These are phyloP conservation scores for Troides aeacus DNA, from an alignment of 2,888 invertebrate species.

Conservation along the genomic window DNA sequence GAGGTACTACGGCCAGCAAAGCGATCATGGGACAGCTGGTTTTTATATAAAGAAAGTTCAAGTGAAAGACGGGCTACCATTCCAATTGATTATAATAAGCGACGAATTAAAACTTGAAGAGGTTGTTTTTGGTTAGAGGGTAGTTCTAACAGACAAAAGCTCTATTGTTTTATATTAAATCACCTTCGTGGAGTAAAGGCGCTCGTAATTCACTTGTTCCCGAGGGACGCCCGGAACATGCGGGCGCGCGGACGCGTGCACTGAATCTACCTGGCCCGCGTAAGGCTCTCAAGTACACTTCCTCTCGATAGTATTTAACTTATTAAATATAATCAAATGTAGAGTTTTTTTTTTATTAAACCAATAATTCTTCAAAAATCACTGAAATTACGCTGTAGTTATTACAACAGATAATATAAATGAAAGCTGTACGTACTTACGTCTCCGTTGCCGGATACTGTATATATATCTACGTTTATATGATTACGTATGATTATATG, in stretches of 20 bases:
- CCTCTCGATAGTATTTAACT: neutral
- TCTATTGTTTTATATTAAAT: constrained; percentile 62
- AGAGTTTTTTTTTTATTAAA: no score
- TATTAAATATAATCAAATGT: no score
- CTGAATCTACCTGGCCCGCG: constrained; percentile 29
- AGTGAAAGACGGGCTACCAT: neutral
- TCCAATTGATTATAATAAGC: constrained; percentile 8
- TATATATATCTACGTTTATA: no score
- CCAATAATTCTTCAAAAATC: no score
- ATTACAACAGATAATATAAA: no score
- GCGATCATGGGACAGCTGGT: no score
- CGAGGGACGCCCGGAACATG: constrained; percentile 33
- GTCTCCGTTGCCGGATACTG: no score
- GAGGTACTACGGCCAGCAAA: no score
- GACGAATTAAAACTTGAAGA: constrained; percentile 32
- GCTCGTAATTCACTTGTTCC: constrained; percentile 52
- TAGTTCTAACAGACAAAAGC: constrained; percentile 53
- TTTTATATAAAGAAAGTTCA: no score
- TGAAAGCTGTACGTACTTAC: no score
- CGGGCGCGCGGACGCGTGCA: constrained; percentile 26
- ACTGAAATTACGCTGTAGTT: no score
- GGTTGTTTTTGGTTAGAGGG: constrained; percentile 50
- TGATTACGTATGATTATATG: no score
- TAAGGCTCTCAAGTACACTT: constrained; percentile 22
- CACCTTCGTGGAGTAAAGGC: constrained; percentile 51